Evolutionary conservation across 2,113 vertebrate species (phyloP).

Genomic region (Urocitellus parryii): DNA sequence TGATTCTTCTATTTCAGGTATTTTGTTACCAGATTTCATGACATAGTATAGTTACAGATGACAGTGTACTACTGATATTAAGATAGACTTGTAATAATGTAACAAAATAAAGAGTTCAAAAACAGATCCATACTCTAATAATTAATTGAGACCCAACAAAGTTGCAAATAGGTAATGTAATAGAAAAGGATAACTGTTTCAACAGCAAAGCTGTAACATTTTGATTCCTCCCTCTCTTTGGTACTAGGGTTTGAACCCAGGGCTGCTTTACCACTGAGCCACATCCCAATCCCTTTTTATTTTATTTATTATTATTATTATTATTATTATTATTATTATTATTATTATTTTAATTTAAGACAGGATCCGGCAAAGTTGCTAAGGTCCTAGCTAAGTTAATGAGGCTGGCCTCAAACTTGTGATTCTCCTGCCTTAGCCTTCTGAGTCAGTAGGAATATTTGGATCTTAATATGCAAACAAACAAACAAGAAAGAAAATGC

Average conservation of each 20-base stretch:
- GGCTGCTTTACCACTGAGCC: too few relatives aligned
- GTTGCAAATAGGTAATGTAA: background rate
- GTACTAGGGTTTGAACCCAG: too few relatives aligned
- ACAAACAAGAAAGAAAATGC: background rate
- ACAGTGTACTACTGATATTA: background rate
- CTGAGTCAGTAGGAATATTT: background rate
- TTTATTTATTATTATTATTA: too few relatives aligned
- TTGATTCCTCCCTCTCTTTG: background rate
- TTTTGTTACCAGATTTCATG: background rate
- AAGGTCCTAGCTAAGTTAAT: too few relatives aligned
- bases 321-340: too few relatives aligned
- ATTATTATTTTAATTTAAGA: too few relatives aligned
- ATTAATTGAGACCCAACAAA: background rate
- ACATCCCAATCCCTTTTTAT: too few relatives aligned
- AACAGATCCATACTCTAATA: background rate
- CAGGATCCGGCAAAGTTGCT: too few relatives aligned
- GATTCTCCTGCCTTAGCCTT: too few relatives aligned
- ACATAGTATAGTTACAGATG: background rate
- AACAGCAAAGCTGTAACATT: background rate
- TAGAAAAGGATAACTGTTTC: background rate
- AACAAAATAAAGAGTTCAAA: conserved; percentile 13
- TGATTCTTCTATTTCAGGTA: background rate
- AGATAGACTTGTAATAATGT: background rate
- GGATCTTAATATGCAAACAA: background rate
- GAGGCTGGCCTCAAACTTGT: too few relatives aligned